Evolutionary conservation across 2,888 invertebrate genomes (phyloP).

Genomic region (Portevinia maculata): DNA sequence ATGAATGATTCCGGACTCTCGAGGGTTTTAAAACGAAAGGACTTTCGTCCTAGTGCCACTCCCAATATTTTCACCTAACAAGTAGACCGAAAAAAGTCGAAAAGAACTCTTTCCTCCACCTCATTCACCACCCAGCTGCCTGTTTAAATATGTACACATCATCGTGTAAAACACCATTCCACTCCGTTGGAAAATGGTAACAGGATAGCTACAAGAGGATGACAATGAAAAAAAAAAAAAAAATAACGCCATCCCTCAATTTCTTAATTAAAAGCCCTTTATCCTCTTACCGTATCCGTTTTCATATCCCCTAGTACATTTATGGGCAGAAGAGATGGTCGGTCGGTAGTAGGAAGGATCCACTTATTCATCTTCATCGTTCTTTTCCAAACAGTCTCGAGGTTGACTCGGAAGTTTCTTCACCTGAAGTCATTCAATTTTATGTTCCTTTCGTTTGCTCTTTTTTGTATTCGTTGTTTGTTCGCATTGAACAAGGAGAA

Average conservation of each 20-base stretch:
- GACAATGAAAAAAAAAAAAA: constrained; percentile 33
- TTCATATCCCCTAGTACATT: constrained; percentile 56
- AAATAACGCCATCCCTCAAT: constrained; percentile 68
- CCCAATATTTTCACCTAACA: constrained; percentile 49
- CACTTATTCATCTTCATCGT: constrained; percentile 42
- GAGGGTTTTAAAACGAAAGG: constrained; percentile 45
- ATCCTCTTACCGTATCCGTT: constrained; percentile 74
- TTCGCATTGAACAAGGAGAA: constrained; percentile 13
- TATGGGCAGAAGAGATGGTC: constrained; percentile 42
- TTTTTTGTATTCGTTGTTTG: constrained; percentile 46
- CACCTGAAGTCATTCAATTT: constrained; percentile 74
- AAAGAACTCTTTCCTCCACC: constrained; percentile 5
- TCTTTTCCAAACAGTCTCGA: constrained; percentile 43
- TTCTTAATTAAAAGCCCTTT: constrained; percentile 74
- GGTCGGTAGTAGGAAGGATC: constrained; percentile 49
- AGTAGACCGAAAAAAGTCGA: constrained; percentile 56
- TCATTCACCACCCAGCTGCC: constrained; percentile 1
- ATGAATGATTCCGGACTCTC: constrained; percentile 15
- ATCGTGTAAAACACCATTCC: constrained; percentile 67
- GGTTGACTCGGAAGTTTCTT: constrained; percentile 74
- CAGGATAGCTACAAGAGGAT: constrained; percentile 49
- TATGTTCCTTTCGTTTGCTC: constrained; percentile 55
- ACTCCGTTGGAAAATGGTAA: constrained; percentile 38
- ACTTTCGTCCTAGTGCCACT: constrained; percentile 40
- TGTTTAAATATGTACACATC: constrained; percentile 72